These are phyloP conservation scores for Corythaeola cristata DNA, from an alignment of 2,113 vertebrate species.

Conservation along the genomic window DNA sequence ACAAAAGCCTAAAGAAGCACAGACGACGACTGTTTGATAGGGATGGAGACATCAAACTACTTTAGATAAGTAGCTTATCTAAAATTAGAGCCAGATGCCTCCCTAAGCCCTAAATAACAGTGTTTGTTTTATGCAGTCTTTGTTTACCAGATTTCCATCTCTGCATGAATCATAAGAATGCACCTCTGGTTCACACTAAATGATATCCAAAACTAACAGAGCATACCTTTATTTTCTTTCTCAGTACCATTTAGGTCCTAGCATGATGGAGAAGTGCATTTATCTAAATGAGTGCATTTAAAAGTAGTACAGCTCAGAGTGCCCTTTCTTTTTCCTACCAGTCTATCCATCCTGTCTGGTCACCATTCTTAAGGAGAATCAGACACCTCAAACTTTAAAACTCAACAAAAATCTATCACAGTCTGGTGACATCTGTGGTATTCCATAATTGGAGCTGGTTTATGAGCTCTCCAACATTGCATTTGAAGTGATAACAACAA, in stretches of 20 bases:
- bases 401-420: background rate
- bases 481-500: background rate
- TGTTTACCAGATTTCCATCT: background rate
- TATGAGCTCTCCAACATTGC: background rate
- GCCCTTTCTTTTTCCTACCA: background rate
- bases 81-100: slow-evolving; percentile 9
- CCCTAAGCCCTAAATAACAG: background rate
- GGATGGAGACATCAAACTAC: background rate
- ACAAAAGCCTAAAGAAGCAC: background rate
- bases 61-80: background rate
- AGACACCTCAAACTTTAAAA: background rate
- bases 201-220: background rate
- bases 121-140: background rate
- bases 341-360: background rate
- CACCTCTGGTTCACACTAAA: background rate
- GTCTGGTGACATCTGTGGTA: background rate
- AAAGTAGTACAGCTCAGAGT: background rate
- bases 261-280: background rate
- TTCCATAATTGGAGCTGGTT: background rate
- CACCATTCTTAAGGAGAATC: background rate
- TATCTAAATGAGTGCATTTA: background rate
- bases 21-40: background rate
- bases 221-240: background rate
- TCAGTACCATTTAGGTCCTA: background rate
- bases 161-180: background rate